Evolutionary conservation across 1,140 invertebrate genomes (phyloP).

Genomic region (Drosophila varians): DNA sequence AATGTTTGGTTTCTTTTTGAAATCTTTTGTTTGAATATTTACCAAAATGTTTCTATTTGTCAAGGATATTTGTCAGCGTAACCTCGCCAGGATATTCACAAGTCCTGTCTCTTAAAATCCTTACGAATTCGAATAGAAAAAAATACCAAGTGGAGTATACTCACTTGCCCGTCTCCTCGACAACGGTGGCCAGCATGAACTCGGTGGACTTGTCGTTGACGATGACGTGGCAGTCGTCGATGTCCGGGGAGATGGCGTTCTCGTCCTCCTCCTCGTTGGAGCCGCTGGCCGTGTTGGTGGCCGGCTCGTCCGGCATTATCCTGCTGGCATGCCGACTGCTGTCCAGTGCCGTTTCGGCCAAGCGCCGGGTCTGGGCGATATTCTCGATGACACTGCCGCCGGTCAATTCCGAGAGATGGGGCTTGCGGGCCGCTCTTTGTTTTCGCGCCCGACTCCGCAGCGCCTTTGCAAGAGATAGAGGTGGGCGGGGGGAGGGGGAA

Average conservation of each 20-base stretch:
- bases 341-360: constrained; percentile 92
- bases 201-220: constrained; percentile 95
- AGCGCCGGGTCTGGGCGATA: constrained; percentile 90
- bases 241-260: constrained; percentile 85
- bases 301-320: constrained; percentile 87
- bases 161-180: constrained; percentile 90
- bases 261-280: constrained; percentile 94
- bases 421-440: constrained; percentile 89
- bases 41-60: no score
- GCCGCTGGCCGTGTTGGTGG: constrained; percentile 95
- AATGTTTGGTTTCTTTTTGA: no score
- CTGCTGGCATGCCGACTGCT: constrained; percentile 86
- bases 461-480: constrained; percentile 76
- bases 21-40: no score
- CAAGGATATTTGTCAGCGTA: no score
- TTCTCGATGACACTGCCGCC: constrained; percentile 95
- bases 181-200: constrained; percentile 93
- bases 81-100: no score
- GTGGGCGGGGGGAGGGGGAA: not conserved
- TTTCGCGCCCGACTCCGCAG: constrained; percentile 93
- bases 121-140: not conserved
- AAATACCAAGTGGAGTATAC: constrained; percentile 37
- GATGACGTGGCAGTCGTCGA: constrained; percentile 91
- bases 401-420: constrained; percentile 88
- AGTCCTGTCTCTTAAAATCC: no score